Evolutionary conservation across 2,888 invertebrate genomes (phyloP).

Genomic region (Acanthacorydalis orientalis): DNA sequence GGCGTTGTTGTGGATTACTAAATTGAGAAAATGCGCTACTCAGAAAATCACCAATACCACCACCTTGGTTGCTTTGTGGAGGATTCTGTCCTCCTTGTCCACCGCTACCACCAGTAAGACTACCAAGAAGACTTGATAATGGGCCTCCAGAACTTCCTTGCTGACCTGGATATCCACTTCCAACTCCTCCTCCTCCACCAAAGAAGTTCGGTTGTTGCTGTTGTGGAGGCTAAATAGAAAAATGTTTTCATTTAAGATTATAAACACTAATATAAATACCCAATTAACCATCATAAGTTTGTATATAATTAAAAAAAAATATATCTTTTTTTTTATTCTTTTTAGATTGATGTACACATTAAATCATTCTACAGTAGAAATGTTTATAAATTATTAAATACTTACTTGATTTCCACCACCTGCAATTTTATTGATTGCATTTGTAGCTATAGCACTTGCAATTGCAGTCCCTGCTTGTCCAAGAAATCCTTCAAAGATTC

Average conservation of each 20-base stretch:
- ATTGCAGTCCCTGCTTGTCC: slow-evolving; percentile 24
- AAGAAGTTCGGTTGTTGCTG: slow-evolving; percentile 6
- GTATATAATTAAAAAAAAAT: too few relatives aligned
- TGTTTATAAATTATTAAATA: too few relatives aligned
- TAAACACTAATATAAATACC: too few relatives aligned
- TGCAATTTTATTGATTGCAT: slow-evolving; percentile 22
- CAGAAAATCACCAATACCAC: background rate
- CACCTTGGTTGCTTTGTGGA: background rate
- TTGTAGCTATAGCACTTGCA: slow-evolving; percentile 25
- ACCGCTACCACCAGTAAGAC: background rate
- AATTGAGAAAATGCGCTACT: background rate
- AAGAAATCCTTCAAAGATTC: slow-evolving; percentile 20
- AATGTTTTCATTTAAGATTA: too few relatives aligned
- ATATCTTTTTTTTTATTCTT: too few relatives aligned
- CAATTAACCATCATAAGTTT: too few relatives aligned
- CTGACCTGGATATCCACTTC: slow-evolving; percentile 1
- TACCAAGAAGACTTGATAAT: background rate
- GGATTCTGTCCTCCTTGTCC: background rate
- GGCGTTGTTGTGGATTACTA: background rate
- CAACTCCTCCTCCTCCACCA: slow-evolving; percentile 7
- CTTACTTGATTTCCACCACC: slow-evolving; percentile 11
- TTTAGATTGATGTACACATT: too few relatives aligned
- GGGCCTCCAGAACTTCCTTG: background rate
- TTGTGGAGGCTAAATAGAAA: slow-evolving; percentile 1
- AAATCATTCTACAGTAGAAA: too few relatives aligned